These are phyloP conservation scores for Pipistrellus pygmaeus DNA, from an alignment of 2,797 vertebrate species.

Conservation along the genomic window DNA sequence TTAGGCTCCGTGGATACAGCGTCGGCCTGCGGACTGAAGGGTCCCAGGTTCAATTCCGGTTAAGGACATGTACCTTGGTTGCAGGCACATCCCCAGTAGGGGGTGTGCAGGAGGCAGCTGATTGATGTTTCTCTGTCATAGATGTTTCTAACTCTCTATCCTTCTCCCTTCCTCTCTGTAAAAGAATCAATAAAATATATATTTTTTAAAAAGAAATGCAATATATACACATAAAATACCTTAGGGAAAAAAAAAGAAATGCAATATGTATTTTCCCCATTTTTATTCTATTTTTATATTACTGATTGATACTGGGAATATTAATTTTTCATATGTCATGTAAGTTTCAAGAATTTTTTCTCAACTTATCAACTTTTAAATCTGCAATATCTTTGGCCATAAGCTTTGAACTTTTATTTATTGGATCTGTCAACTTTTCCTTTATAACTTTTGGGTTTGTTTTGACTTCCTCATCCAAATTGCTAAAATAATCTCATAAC, in stretches of 20 bases:
- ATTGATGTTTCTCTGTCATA: too few relatives aligned
- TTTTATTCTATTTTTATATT: slow-evolving; percentile 21
- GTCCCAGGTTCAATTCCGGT: too few relatives aligned
- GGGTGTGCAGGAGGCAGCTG: too few relatives aligned
- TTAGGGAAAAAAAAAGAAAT: background rate
- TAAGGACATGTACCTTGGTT: too few relatives aligned
- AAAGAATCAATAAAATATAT: too few relatives aligned
- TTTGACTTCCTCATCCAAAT: background rate
- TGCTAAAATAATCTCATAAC: slow-evolving; percentile 28
- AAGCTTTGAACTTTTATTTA: background rate
- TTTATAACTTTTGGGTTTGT: slow-evolving; percentile 28
- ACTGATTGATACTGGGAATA: background rate
- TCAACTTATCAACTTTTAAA: background rate
- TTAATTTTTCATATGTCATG: background rate
- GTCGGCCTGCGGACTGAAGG: too few relatives aligned
- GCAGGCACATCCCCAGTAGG: too few relatives aligned
- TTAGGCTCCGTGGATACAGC: too few relatives aligned
- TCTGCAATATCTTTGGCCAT: background rate
- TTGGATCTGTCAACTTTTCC: background rate
- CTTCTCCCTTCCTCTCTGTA: too few relatives aligned
- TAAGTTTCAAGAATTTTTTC: slow-evolving; percentile 42
- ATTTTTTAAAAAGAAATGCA: too few relatives aligned
- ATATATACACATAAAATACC: too few relatives aligned
- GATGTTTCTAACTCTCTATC: too few relatives aligned
- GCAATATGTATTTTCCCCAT: background rate